Evolutionary conservation across 2,113 vertebrate genomes (phyloP).

Genomic region (Reinhardtius hippoglossoides): DNA sequence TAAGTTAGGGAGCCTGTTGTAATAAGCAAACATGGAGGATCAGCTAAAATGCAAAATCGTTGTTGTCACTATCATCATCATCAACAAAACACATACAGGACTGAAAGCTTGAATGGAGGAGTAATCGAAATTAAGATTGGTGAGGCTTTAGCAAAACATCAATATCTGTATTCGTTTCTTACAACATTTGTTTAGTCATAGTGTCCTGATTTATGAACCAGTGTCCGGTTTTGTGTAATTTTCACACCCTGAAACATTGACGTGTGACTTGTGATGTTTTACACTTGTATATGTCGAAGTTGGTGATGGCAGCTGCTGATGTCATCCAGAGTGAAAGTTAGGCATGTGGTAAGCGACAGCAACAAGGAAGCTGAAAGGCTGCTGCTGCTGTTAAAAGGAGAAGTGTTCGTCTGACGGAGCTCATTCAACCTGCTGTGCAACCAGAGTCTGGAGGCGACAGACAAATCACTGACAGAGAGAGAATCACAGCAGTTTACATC

Average conservation of each 20-base stretch:
- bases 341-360: background rate
- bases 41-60: too few species aligned
- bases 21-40: too few species aligned
- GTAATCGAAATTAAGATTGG: too few species aligned
- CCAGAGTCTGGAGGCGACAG: background rate
- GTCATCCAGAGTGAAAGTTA: background rate
- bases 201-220: too few species aligned
- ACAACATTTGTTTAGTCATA: too few species aligned
- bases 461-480: too few species aligned
- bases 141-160: too few species aligned
- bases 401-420: background rate
- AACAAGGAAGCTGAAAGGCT: background rate
- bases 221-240: background rate
- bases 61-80: too few species aligned
- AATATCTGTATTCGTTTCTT: too few species aligned
- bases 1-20: too few species aligned
- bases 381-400: background rate
- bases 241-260: background rate
- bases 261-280: background rate
- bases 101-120: too few species aligned
- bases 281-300: background rate
- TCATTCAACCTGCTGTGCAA: background rate
- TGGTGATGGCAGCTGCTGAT: background rate
- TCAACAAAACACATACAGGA: too few species aligned
- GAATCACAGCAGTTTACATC: background rate